Evolutionary conservation across 2,888 invertebrate species (phyloP), one percentile per base, ranked within the genome.

Genomic region (Subacronicta megacephala): DNA sequence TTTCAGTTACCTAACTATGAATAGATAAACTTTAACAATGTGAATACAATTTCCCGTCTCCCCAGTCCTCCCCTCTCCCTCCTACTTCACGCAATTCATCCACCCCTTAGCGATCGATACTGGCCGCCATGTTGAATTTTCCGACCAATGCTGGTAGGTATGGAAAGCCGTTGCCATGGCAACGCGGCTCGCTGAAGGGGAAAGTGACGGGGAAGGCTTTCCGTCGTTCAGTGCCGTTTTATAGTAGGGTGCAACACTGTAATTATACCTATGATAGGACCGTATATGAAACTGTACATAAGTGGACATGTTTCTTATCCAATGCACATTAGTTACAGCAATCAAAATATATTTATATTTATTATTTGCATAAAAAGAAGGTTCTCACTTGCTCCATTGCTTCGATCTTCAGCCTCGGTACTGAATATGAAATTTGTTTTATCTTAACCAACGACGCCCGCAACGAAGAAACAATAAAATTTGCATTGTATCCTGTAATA

Each of bases 61-160:
- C 83, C 83, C 57, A 50, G 49, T 10, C 54, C 67, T 66, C 12
- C 31, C 71, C 80, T 75, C 81, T 65, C 74, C 75, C 69, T 56
- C 63, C 78, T 76, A 81, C 65, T 76, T 65, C 71, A 56, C 71
- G 71, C 81, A 40, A 59, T 47, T 71, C 78, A 75, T 72, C 78
- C 74, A 70, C 83, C 86, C 83, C 26, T 74, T 68, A 61, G 63
- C 88, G 93, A 94, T 94, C 94, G 90, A 92, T 93, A 90, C 59
- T 38, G 57, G 60, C 80, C 84, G 94, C 94, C 94, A 94, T 94
- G 79, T 94, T 94, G 94, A 87, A 93, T 94, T 94, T 94, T 85
- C 94, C 94, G 85, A 90, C 94, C 94, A 94, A 94, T 94, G 87
- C 90, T 78, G 84, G 92, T 87, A 82, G 88, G 82, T 84, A 90